Base-by-base conservation (phyloP, 2,888 invertebrate genomes). In the Petrolisthes cinctipes region DNA sequence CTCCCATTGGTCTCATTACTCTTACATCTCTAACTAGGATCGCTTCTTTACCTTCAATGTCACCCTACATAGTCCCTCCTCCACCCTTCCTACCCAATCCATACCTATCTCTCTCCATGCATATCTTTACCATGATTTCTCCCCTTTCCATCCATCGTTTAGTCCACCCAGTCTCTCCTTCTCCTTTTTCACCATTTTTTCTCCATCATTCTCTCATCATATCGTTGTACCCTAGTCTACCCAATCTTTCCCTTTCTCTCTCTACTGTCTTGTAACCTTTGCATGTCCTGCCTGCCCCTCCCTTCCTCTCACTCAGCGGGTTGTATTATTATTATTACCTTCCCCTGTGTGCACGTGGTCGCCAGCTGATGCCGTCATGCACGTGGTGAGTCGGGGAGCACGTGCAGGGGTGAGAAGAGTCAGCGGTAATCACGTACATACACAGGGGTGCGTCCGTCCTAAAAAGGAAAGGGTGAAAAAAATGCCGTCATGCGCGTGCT, bases 361-460 rank as follows among this genome's bases (percentile, higher is more conserved):
- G 17, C 61, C 61, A 61, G 61, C 61, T 61, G 61, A 61, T 1
- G 61, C 11, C 61, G 17, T n/a, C 71, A 71, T 11, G 71, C 20
- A 71, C 14, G n/a, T n/a, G 20, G 61, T 61, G 61, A 61, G 17
- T 61, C 17, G 0, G 17, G 17, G 11, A 17, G 71, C 17, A 71
- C 71, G 17, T 11, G 71, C 14, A 71, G 71, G 71, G 71, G 14
- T 71, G 71, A 71, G 14, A 71, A n/a, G 71, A 71, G 71, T 71
- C 17, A 3, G 17, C 4, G 61, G 61, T n/a, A 17, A n/a, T 6
- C 71, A 71, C 17, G 71, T 71, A 61, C 61, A 61, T 61, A 61
- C 11, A 9, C 9, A 61, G 61, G 61, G 17, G 17, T 17, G 17
- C 71, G 14, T 71, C 20, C 11, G 17, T 71, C 20, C 14, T 3